Evolutionary conservation across 2,113 vertebrate genomes (phyloP).

Genomic region (Gadus chalcogrammus): DNA sequence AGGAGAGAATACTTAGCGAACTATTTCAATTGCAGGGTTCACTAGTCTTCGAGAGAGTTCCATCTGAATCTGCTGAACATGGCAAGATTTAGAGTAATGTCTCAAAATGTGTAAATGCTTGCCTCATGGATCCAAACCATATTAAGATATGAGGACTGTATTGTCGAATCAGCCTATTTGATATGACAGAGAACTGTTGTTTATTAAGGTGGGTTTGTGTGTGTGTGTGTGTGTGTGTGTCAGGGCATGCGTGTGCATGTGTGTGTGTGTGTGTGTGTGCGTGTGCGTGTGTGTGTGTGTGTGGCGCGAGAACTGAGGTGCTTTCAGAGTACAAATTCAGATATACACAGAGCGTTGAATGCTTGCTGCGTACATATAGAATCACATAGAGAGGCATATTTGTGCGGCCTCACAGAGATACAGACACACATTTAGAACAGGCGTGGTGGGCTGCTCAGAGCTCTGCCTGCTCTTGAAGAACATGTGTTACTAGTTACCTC

Average conservation of each 20-base stretch:
- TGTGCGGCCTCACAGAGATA: not conserved
- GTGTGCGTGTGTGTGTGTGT: not conserved
- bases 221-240: not conserved
- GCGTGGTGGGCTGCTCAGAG: slow-evolving; percentile 36
- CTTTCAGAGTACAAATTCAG: slow-evolving; percentile 26
- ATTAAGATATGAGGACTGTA: not conserved
- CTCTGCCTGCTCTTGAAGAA: slow-evolving; percentile 47
- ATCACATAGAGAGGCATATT: not conserved
- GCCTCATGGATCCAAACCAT: not conserved
- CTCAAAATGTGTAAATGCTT: too few species aligned
- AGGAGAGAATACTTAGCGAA: too few species aligned
- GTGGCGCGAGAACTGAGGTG: slow-evolving; percentile 54
- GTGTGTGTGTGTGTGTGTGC: not conserved
- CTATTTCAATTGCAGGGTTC: too few species aligned
- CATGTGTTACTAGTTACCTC: slow-evolving; percentile 75
- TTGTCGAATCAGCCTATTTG: not conserved
- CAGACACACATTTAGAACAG: slow-evolving; percentile 3
- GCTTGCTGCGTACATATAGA: not conserved
- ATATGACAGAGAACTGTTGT: not conserved
- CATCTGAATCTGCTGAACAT: too few species aligned
- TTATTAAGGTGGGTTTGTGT: not conserved
- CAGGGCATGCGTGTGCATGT: not conserved
- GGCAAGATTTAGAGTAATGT: too few species aligned
- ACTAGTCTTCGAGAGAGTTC: too few species aligned
- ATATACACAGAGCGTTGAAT: not conserved